A percentile compares a stretch with the other conserved stretches of the same genome.
phyloP scores from a whole-genome alignment of 2,113 vertebrate genomes.

The Brienomyrus longianalis region DNA sequence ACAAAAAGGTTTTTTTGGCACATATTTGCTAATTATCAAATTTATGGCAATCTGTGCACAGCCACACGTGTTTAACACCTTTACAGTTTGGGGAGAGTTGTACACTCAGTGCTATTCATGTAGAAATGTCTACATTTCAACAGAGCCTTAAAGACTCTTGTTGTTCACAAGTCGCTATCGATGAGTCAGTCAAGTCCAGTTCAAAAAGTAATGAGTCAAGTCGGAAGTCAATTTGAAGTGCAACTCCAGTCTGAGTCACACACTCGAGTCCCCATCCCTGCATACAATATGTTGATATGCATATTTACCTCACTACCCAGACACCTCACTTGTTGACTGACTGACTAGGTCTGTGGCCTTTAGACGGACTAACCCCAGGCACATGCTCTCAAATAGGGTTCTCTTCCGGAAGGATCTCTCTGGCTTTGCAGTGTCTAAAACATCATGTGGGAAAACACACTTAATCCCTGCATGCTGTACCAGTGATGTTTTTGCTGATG shows the following conservation, averaged over 20 bases:
- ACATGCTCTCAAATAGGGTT: background rate
- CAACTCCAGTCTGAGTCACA: background rate
- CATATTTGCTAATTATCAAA: background rate
- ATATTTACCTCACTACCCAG: background rate
- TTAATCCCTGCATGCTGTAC: background rate
- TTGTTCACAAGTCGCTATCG: no score
- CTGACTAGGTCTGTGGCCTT: background rate
- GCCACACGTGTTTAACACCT: no score
- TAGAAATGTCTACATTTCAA: no score
- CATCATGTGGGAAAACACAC: background rate
- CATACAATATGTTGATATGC: background rate
- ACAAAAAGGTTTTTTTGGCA: no score
- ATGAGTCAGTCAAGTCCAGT: no score
- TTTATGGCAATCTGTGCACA: background rate
- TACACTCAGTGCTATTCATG: no score
- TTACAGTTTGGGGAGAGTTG: no score
- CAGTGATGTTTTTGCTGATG: background rate
- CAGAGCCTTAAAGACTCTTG: no score
- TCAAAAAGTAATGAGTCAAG: no score
- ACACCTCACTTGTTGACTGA: background rate
- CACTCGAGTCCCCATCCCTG: background rate
- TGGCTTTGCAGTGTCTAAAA: background rate
- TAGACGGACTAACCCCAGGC: background rate
- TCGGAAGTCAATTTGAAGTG: background rate
- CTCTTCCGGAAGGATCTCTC: background rate